Evolutionary conservation across 2,888 invertebrate genomes (phyloP).

Genomic region (Apoda limacodes): DNA sequence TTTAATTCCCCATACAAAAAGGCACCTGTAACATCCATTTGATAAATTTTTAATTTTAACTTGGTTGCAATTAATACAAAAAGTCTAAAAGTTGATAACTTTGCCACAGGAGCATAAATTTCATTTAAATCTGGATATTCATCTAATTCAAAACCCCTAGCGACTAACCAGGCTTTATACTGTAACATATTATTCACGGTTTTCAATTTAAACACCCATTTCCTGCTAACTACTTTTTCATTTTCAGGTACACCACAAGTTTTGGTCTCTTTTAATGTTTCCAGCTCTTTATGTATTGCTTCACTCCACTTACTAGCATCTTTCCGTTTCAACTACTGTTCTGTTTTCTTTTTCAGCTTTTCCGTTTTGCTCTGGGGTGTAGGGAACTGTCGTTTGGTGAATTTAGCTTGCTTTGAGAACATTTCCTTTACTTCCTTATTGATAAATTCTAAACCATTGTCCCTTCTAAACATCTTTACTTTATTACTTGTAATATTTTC

Average conservation of each 20-base stretch:
- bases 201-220: constrained; percentile 23
- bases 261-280: constrained; percentile 13
- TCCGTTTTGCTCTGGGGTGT: constrained; percentile 8
- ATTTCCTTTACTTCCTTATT: background rate
- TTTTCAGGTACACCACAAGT: constrained; percentile 7
- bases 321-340: constrained; percentile 5
- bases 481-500: constrained; percentile 7
- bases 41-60: constrained; percentile 12
- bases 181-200: constrained; percentile 2
- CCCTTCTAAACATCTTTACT: constrained; percentile 5
- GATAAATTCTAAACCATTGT: background rate
- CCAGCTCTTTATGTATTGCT: constrained; percentile 12
- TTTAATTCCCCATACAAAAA: constrained; percentile 17
- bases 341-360: background rate
- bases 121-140: constrained; percentile 10
- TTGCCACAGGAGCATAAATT: constrained; percentile 20
- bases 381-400: constrained; percentile 11
- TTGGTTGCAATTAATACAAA: constrained; percentile 17
- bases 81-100: constrained; percentile 17
- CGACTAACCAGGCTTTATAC: constrained; percentile 17
- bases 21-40: constrained; percentile 18
- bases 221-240: constrained; percentile 15
- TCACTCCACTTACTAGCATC: constrained; percentile 14
- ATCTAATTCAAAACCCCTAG: constrained; percentile 17
- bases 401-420: constrained; percentile 1